These are phyloP conservation scores for Ectobius pallidus DNA, from an alignment of 2,888 invertebrate species.

Conservation along the genomic window DNA sequence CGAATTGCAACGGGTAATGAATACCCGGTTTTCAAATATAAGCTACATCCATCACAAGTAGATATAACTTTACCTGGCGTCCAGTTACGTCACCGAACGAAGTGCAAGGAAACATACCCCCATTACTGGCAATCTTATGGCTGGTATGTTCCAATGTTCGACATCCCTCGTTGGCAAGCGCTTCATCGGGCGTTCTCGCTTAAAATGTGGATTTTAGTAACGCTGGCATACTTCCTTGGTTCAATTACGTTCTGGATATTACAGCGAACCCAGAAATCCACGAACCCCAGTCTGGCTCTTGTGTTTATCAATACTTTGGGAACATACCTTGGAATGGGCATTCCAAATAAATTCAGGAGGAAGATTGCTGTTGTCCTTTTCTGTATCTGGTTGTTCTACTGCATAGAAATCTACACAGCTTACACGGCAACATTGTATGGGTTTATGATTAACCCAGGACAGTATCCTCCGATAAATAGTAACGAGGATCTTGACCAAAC, in stretches of 20 bases:
- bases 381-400: background rate
- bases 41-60: too few species aligned
- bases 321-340: background rate
- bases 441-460: background rate
- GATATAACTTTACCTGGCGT: too few species aligned
- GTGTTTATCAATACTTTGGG: background rate
- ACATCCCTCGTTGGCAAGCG: background rate
- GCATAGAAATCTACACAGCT: conserved; percentile 13
- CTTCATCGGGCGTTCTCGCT: background rate
- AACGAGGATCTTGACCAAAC: too few species aligned
- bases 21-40: too few species aligned
- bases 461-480: too few species aligned
- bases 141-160: background rate
- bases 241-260: background rate
- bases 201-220: background rate
- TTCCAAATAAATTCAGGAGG: background rate
- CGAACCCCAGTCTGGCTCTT: background rate
- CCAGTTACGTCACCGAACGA: too few species aligned
- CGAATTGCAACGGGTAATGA: too few species aligned
- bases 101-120: background rate
- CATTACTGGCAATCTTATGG: background rate
- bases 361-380: background rate
- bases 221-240: background rate
- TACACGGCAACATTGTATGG: background rate
- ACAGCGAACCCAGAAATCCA: too few species aligned